Evolutionary conservation across 2,888 invertebrate genomes (phyloP).

Genomic region (Cephus sareptanus): DNA sequence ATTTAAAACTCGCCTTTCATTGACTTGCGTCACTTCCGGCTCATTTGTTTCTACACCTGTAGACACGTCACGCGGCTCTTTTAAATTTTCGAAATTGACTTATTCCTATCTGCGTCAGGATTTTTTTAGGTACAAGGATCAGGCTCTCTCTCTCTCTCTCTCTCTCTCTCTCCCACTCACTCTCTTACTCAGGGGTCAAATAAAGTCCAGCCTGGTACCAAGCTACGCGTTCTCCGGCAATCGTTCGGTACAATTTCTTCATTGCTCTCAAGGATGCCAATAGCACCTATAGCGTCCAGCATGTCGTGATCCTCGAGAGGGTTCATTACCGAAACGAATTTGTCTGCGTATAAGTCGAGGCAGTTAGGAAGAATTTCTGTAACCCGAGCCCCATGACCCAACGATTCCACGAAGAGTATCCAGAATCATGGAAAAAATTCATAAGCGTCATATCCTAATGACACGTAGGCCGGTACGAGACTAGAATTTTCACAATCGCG

Average conservation of each 20-base stretch:
- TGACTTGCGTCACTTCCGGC: neutral
- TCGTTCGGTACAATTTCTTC: slow-evolving; percentile 3
- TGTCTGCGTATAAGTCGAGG: neutral
- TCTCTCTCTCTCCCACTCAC: neutral
- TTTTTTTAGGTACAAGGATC: neutral
- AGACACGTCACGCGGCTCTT: neutral
- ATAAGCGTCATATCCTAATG: neutral
- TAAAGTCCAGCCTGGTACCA: neutral
- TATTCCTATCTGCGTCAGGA: neutral
- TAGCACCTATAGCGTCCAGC: neutral
- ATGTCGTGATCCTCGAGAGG: neutral
- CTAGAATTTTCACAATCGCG: neutral
- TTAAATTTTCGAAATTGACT: neutral
- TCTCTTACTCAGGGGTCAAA: neutral
- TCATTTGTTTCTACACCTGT: neutral
- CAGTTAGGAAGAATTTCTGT: neutral
- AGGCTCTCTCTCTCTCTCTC: neutral
- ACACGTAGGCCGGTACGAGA: neutral
- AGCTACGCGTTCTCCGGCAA: neutral
- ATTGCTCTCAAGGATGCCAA: slow-evolving; percentile 1
- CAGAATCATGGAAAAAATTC: neutral
- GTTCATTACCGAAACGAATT: neutral
- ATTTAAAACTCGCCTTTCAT: neutral
- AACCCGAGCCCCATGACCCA: neutral
- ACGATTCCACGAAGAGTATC: neutral